phyloP scores from a whole-genome alignment of 92 coral and sea anemone species.

The Metridium senile region DNA sequence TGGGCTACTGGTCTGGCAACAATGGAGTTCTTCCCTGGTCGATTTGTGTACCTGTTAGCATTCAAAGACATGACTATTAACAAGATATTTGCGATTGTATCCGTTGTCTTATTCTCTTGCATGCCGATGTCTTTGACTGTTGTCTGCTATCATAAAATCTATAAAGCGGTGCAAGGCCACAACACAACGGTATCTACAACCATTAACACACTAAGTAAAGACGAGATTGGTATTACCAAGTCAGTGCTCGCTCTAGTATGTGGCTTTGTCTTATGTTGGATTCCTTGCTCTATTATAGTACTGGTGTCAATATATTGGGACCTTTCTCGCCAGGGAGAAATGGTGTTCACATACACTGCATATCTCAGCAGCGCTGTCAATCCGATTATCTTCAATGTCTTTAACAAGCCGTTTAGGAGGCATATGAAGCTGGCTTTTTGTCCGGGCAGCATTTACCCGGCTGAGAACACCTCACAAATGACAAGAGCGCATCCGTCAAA shows the following conservation, averaged over 20 bases:
- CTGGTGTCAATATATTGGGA: background rate
- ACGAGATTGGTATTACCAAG: constrained; percentile 21
- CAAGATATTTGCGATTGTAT: background rate
- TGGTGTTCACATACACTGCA: constrained; percentile 30
- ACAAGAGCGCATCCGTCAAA: background rate
- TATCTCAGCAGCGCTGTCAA: constrained; percentile 33
- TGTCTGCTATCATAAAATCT: constrained; percentile 30
- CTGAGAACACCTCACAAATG: background rate
- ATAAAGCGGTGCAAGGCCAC: constrained; percentile 20
- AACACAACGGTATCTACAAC: constrained; percentile 11
- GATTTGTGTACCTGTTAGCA: constrained; percentile 3
- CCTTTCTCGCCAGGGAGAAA: constrained; percentile 32
- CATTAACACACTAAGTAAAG: constrained; percentile 14
- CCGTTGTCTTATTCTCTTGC: constrained; percentile 7
- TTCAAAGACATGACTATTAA: background rate
- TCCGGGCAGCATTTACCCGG: background rate
- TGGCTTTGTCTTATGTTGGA: constrained; percentile 41
- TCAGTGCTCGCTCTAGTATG: constrained; percentile 46
- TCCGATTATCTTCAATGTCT: constrained; percentile 30
- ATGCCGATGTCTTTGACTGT: constrained; percentile 14
- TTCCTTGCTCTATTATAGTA: constrained; percentile 27
- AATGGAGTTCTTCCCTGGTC: constrained; percentile 33
- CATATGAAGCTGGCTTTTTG: background rate
- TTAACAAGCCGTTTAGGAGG: constrained; percentile 34
- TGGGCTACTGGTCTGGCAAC: constrained; percentile 21